Evolutionary conservation across 2,113 vertebrate species (phyloP).

Genomic region (Muntiacus reevesi): DNA sequence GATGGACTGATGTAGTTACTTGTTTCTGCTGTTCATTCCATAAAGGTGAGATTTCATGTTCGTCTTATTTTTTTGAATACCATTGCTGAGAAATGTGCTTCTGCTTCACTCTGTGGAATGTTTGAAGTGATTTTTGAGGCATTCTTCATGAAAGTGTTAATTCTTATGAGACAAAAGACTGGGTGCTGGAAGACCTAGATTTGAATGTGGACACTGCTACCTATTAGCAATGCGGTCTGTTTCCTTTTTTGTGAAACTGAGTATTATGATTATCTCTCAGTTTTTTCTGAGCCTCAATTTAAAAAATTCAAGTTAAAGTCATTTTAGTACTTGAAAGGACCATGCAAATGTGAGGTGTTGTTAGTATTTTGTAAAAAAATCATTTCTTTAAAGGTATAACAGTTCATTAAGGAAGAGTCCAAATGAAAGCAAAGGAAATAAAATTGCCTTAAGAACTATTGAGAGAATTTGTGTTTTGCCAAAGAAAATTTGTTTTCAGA

Average conservation of each 20-base stretch:
- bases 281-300: neutral
- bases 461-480: neutral
- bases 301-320: neutral
- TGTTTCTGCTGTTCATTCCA: neutral
- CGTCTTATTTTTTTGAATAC: neutral
- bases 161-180: neutral
- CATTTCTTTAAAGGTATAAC: neutral
- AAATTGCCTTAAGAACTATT: neutral
- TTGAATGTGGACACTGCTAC: neutral
- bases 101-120: neutral
- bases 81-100: neutral
- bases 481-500: slow-evolving; percentile 11
- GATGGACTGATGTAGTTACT: neutral
- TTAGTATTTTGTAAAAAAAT: neutral
- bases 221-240: neutral
- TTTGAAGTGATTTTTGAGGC: neutral
- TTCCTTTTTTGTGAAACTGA: neutral
- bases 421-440: neutral
- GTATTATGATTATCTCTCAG: neutral
- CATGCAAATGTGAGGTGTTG: neutral
- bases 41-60: neutral
- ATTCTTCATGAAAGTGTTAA: neutral
- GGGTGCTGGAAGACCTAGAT: neutral
- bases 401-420: slow-evolving; percentile 15
- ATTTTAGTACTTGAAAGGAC: neutral